Conservation (phyloP, 1,140 invertebrate genomes). For the Probaryconus sp. region DNA sequence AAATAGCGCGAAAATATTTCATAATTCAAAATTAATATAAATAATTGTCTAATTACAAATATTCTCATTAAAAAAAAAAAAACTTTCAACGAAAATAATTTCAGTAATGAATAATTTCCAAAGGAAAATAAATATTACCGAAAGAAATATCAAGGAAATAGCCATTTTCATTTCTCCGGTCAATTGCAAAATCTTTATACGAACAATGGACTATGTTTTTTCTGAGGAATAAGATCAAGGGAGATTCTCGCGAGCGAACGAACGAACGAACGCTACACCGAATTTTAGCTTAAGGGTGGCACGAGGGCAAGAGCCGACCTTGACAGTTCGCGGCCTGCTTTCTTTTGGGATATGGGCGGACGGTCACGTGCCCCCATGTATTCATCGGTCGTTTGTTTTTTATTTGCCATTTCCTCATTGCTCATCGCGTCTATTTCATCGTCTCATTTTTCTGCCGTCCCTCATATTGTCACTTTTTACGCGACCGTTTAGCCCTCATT, state of each 20-base stretch:
- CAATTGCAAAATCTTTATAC: conserved; percentile 1
- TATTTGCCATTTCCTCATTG: conserved; percentile 49
- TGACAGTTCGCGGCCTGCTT: conserved; percentile 71
- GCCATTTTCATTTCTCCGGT: not conserved
- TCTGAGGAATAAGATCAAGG: conserved; percentile 3
- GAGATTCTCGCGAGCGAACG: conserved; percentile 1
- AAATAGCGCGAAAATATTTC: too few species aligned
- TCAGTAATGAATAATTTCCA: too few species aligned
- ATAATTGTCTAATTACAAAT: too few species aligned
- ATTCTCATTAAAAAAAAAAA: too few species aligned
- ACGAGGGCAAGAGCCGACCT: conserved; percentile 75
- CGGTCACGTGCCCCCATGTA: conserved; percentile 67
- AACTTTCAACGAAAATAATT: too few species aligned
- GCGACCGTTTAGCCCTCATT: too few species aligned
- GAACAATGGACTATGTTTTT: too few species aligned
- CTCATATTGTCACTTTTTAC: not conserved
- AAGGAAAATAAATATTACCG: too few species aligned
- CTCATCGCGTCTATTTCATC: conserved; percentile 6
- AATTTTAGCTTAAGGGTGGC: conserved; percentile 46
- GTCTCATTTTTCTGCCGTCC: conserved; percentile 11
- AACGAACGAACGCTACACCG: conserved; percentile 41
- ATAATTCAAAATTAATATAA: too few species aligned
- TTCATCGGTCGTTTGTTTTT: conserved; percentile 3
- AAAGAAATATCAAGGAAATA: too few species aligned
- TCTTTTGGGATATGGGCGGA: conserved; percentile 72